Evolutionary conservation across 2,888 invertebrate genomes (phyloP), one percentile per base, ranked within the genome.

Genomic region (Malachius bipustulatus): DNA sequence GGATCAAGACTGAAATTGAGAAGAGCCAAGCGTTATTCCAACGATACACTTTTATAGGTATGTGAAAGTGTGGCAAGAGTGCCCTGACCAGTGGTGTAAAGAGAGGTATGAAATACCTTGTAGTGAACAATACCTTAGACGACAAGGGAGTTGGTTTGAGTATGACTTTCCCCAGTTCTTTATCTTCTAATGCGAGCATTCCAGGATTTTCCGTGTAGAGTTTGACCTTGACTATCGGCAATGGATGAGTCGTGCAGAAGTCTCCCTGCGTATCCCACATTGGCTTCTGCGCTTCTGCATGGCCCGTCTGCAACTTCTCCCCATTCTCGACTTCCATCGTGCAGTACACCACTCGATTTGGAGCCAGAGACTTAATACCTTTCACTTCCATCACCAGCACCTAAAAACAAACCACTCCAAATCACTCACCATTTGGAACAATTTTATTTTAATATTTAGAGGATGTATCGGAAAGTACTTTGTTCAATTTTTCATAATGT

Each of bases 241-340:
- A 70, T 2, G 97, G 90, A 61, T 97, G 93, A 41, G 90, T 93
- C 35, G 97, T 98, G 48, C 91, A 88, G 65, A 98, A 99, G 66
- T 99, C 98, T 35, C 96, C 98, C 71, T 97, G 97, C 1, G 97
- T 98, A 58, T 98, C 98, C 98, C 98, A 98, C 90, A 90, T 89
- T 34, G 98, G 97, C 64, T 96, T 97, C 2, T 94, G 93, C 14
- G 97, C 97, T 67, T 98, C 97, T 1, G 97, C 97, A 66, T 97
- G 97, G 66, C 97, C 98, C 2, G 98, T 98, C 67, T 98, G 97
- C 41, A 98, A 71, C 63, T 98, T 98, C 59, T 96, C 94, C 29
- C 96, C 94, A 42, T 93, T 96, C 65, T 99, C 98, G 24, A 98
- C 94, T 67, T 99, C 98, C 98, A 98, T 99, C 13, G 97, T 98